These are phyloP conservation scores for Pachyramphus minor DNA, from an alignment of 2,113 vertebrate genomes.

Conservation along the genomic window DNA sequence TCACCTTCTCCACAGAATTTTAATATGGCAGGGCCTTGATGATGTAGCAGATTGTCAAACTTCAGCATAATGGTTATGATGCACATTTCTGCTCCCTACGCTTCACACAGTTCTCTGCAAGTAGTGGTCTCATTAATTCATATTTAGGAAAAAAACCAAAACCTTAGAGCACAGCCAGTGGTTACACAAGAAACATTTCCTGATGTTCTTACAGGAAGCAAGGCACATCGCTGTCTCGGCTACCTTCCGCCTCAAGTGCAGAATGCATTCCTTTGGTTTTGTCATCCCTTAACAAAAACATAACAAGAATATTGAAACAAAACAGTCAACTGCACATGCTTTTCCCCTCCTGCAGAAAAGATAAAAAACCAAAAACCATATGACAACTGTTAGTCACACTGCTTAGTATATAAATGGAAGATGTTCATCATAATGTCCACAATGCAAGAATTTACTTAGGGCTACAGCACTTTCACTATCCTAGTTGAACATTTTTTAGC, in stretches of 20 bases:
- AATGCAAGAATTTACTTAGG: background rate
- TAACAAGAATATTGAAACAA: background rate
- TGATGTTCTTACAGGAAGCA: conserved; percentile 1
- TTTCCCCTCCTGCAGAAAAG: background rate
- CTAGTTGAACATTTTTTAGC: background rate
- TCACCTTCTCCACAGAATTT: background rate
- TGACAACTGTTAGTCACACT: background rate
- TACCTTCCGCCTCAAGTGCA: background rate
- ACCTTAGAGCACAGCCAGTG: background rate
- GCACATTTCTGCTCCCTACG: background rate
- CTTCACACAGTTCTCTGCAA: background rate
- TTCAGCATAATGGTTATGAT: accelerated
- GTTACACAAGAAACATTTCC: background rate
- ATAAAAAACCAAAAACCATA: background rate
- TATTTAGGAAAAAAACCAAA: background rate
- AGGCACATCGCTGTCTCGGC: background rate
- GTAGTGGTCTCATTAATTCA: background rate
- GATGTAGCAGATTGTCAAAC: background rate
- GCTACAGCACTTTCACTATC: background rate
- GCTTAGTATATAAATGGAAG: background rate
- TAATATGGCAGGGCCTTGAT: background rate
- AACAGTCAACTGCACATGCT: background rate
- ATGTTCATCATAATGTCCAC: background rate
- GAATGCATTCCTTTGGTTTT: background rate
- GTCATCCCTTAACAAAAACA: background rate